Percentiles rank a stretch among this genome's conserved stretches.
These are phyloP conservation scores for Phymastichus coffea DNA, from an alignment of 1,140 invertebrate genomes.

Conservation along the genomic window DNA sequence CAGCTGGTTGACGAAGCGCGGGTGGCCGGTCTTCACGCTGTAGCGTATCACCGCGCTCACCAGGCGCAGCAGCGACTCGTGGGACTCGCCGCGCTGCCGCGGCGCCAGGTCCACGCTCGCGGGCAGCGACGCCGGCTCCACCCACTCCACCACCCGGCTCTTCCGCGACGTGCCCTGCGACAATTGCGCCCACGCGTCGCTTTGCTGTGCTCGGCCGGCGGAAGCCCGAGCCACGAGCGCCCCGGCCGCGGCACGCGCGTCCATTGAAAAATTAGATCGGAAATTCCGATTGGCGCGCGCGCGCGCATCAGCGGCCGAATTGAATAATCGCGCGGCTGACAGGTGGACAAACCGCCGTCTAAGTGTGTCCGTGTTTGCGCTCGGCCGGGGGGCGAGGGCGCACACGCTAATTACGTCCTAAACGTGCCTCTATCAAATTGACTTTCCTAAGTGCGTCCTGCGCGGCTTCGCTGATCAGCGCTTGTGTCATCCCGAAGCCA, in stretches of 20 bases:
- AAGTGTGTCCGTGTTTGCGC: too few species aligned
- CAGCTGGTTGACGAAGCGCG: slow-evolving; percentile 83
- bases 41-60: slow-evolving; percentile 66
- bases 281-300: background rate
- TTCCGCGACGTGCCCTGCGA: slow-evolving; percentile 61
- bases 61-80: slow-evolving; percentile 67
- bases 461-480: too few species aligned
- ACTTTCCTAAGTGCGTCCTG: too few species aligned
- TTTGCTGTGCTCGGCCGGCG: too few species aligned
- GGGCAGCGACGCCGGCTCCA: slow-evolving; percentile 66
- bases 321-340: background rate
- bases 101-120: slow-evolving; percentile 68
- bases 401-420: too few species aligned
- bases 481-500: too few species aligned
- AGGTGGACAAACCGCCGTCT: background rate
- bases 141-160: slow-evolving; percentile 75
- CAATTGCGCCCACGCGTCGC: too few species aligned
- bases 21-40: slow-evolving; percentile 86
- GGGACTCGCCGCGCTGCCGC: slow-evolving; percentile 59
- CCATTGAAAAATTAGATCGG: slow-evolving; percentile 18
- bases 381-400: too few species aligned
- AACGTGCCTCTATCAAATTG: too few species aligned
- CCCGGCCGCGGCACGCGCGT: background rate
- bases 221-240: too few species aligned
- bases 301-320: background rate